Evolutionary conservation across 1,140 invertebrate species (phyloP).

Genomic region (Heterodera schachtii): DNA sequence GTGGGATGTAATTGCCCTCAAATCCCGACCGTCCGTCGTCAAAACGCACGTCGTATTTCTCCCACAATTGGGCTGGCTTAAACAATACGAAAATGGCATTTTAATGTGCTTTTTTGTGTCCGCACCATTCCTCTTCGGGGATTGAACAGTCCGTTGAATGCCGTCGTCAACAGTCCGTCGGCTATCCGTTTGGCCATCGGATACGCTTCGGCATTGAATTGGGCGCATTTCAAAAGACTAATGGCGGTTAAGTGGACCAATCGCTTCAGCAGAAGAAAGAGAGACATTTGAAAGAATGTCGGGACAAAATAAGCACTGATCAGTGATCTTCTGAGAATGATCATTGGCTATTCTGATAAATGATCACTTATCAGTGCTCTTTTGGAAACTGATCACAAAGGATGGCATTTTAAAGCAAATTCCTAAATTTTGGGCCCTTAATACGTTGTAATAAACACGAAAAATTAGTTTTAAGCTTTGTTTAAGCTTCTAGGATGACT

Average conservation of each 20-base stretch:
- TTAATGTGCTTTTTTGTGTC: conserved; percentile 1
- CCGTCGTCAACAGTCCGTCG: conserved; percentile 76
- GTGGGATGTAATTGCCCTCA: conserved; percentile 54
- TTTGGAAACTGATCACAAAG: too few relatives aligned
- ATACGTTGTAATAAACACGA: too few relatives aligned
- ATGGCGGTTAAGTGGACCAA: conserved; percentile 50
- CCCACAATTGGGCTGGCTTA: conserved; percentile 77
- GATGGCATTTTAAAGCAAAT: too few relatives aligned
- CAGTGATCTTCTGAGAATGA: too few relatives aligned
- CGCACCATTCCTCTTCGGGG: conserved; percentile 32
- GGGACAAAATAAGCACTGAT: too few relatives aligned
- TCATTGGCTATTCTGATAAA: too few relatives aligned
- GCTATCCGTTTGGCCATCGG: conserved; percentile 40
- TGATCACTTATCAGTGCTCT: too few relatives aligned
- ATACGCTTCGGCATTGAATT: conserved; percentile 30
- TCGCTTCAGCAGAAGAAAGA: not conserved
- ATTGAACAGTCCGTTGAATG: conserved; percentile 77
- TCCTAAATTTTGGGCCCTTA: too few relatives aligned
- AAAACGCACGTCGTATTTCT: conserved; percentile 75
- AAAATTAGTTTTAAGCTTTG: too few relatives aligned
- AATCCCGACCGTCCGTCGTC: conserved; percentile 46
- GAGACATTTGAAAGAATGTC: not conserved
- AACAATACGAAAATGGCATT: conserved; percentile 65
- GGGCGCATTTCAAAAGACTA: conserved; percentile 69
- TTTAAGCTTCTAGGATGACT: too few relatives aligned